Conservation (phyloP, 2,113 vertebrate genomes). For the Phalacrocorax carbo region DNA sequence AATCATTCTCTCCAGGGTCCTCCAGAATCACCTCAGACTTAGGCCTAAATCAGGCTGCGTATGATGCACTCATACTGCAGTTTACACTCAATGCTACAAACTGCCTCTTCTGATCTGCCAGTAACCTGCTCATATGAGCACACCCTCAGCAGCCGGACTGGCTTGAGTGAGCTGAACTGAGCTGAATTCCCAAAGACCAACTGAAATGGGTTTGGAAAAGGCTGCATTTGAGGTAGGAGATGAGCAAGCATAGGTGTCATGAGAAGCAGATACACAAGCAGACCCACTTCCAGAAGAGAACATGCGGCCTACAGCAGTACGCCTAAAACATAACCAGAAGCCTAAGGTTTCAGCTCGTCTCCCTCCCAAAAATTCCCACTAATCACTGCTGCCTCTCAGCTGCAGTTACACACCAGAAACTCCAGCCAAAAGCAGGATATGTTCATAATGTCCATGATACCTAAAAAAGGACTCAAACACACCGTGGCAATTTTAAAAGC, state of each 20-base stretch:
- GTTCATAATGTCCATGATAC: neutral
- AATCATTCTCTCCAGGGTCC: neutral
- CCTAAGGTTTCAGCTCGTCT: neutral
- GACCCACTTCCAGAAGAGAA: neutral
- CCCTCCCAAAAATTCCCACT: neutral
- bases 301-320: neutral
- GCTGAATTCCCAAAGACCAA: neutral
- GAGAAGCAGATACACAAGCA: neutral
- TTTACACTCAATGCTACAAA: neutral
- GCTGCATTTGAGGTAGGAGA: neutral
- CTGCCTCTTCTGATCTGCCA: neutral
- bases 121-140: neutral
- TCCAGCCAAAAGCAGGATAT: neutral
- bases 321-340: neutral
- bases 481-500: neutral
- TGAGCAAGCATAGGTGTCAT: neutral
- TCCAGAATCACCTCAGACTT: neutral
- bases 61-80: no score
- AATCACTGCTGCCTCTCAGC: neutral
- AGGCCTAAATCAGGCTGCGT: neutral
- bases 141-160: neutral
- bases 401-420: neutral
- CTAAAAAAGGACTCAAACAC: neutral
- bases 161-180: neutral
- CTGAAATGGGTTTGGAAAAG: neutral